Evolutionary conservation across 2,113 vertebrate species (phyloP), one percentile per base, ranked within the genome.

Genomic region (Cyanocitta stelleri): DNA sequence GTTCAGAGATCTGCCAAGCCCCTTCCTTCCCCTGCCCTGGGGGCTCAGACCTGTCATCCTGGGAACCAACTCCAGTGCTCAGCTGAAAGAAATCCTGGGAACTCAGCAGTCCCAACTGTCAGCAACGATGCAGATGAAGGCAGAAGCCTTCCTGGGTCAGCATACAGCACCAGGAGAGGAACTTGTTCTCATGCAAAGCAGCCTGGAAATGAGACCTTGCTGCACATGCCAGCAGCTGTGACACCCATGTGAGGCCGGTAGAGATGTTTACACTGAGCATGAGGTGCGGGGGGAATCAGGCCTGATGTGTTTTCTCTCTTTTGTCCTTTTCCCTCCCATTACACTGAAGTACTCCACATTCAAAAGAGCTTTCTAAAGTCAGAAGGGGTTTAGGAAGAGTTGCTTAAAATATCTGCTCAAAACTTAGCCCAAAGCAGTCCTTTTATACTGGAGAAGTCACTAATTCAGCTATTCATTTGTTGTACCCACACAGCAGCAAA

Each of bases 371-470:
- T 81, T 81, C 74, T 69, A 27, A 68, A 79, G 71, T 71, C 86
- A 41, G 64, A 56, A 69, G 13, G 13, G 64, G 37, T 21, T 90
- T 89, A 63, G 46, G 66, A 96, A 95, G 91, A 92, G 49, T 67
- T 76, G 63, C 93, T 95, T 89, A 85, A 96, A 96, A 96, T 92
- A 87, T 73, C 86, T 90, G 56, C 95, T 96, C 78, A 97, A 95
- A 97, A 96, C 37, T 91, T 97, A 89, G 97, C 98, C 98, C 91
- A 95, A 72, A 97, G 98, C 98, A 7, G 44, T 95, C 80, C 96
- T 96, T 97, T 97, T 95, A 93, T 96, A 93, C 81, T 56, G 92
- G 85, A 75, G 86, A 78, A 85, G 29, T 61, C 78, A 33, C 79
- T 97, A 90, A 96, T 95, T 96, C 96, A 88, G 2, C 91, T 73